Base-by-base conservation (phyloP, 2,888 invertebrate genomes). In the Dione vanillae region DNA sequence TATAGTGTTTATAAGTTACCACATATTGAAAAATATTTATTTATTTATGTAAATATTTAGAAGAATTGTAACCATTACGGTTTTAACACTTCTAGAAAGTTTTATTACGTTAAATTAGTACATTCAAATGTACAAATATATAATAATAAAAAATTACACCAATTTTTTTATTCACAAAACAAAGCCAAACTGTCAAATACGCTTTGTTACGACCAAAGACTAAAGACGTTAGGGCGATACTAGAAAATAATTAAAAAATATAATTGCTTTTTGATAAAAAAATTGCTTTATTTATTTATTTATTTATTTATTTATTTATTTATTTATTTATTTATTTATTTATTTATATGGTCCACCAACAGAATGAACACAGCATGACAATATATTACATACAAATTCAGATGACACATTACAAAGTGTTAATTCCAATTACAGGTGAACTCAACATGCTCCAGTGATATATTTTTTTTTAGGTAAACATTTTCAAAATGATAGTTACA, bases 141-240 rank as follows among this genome's bases (percentile, higher is more conserved):
- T 1, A 40, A 49, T 49, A 49, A 20, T 40, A 40, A 47, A 43
- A 52, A 56, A 56, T 56, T 16, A 56, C 40, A 56, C 41, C 40
- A 65, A 52, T 58, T 27, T 52, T n/a, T 27, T 59, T 41, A 49
- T 67, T 67, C 67, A 59, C 67, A 67, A 51, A 49, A 61, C 61
- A 61, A 61, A 61, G 43, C 67, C 59, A 59, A 59, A 49, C 67
- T 67, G 67, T 67, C 67, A 67, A 67, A 67, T 49, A n/a, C 19
- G 66, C 66, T 66, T 58, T 47, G 51, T 51, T 40, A 56, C 59
- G 35, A 47, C 45, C 56, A 66, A 45, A 66, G 66, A 66, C 45
- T 45, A 66, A 1, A 37, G 27, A 20, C 8, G n/a, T 47, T 19
- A 64, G 20, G 40, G 49, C 27, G 45, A 35, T 11, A 16, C 49